Base-by-base conservation (phyloP, 2,113 vertebrate species). In the Sorex fumeus region DNA sequence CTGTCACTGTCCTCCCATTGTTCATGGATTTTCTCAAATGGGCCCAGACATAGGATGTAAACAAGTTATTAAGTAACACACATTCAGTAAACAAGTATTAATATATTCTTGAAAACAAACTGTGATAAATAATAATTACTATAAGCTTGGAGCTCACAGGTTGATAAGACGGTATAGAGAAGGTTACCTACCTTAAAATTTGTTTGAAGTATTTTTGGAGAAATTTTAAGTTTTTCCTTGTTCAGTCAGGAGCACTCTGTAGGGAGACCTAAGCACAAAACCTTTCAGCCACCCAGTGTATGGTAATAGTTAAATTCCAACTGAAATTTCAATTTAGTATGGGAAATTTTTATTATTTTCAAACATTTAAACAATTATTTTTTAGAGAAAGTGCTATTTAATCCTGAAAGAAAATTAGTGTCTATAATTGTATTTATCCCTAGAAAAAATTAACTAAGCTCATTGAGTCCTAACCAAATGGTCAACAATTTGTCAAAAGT, bases 371-470 rank as follows among this genome's bases (percentile, higher is more conserved):
- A 47, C 5, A 71, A 32, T 8, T 60, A 28, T 70, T 96, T 23
- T 90, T 71, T 84, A 70, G n/a, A 11, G 3, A 7, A 88, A n/a
- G 7, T 45, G 5, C 47, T n/a, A 70, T 66, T 96, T 71, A 21
- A 62, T 70, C 60, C 36, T 93, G 27, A 84, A 62, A 30, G 88
- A 91, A 83, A 64, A 9, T 19, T 60, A 80, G 74, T n/a, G 2
- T 64, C 8, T 10, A 74, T 60, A 10, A n/a, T 86, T 2, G n/a
- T 72, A 69, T n/a, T 91, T 64, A 34, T 60, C 10, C 6, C 11
- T 21, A 67, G 8, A 27, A 67, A 84, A 62, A 70, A 2, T 34
- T 70, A 34, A 23, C 69, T 36, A 13, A 66, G 30, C 25, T 43
- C 90, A 18, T 34, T 81, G 27, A 84, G 10, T 12, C 82, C 2